Conservation (phyloP, 1,140 invertebrate species). For the Diorhabda carinulata region DNA sequence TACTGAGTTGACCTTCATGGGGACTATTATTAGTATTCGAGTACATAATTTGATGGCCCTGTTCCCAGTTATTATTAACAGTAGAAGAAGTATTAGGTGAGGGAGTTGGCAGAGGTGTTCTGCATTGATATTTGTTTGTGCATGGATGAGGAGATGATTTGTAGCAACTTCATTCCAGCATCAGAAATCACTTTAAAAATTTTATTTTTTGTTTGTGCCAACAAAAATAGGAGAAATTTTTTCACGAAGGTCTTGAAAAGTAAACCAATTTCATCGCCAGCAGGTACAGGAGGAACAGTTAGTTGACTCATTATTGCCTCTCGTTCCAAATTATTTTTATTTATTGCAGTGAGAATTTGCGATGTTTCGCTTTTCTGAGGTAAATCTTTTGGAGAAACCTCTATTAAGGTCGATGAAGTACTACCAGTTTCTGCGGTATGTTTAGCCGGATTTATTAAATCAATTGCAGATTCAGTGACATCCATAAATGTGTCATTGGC, state of each 20-base stretch:
- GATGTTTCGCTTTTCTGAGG: not conserved
- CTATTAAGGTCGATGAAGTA: not conserved
- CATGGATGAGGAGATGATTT: not conserved
- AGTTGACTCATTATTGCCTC: not conserved
- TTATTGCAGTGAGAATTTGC: not conserved
- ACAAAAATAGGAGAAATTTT: not conserved
- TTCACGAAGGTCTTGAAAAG: not conserved
- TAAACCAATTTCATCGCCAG: not conserved
- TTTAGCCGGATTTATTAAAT: not conserved
- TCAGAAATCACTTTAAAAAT: not conserved
- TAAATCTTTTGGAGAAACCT: not conserved
- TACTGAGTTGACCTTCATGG: not conserved
- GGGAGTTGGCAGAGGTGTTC: not conserved
- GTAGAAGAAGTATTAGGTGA: not conserved
- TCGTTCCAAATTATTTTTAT: not conserved
- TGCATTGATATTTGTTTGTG: not conserved
- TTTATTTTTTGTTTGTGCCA: not conserved
- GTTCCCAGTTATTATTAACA: not conserved
- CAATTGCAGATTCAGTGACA: not conserved
- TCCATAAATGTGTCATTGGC: no score
- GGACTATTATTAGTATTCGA: not conserved
- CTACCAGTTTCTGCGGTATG: not conserved
- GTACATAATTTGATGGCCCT: not conserved
- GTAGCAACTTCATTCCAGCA: not conserved
- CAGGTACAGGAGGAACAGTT: not conserved